These are phyloP conservation scores for Pelodiscus sinensis DNA, from an alignment of 2,113 vertebrate genomes.

Conservation along the genomic window DNA sequence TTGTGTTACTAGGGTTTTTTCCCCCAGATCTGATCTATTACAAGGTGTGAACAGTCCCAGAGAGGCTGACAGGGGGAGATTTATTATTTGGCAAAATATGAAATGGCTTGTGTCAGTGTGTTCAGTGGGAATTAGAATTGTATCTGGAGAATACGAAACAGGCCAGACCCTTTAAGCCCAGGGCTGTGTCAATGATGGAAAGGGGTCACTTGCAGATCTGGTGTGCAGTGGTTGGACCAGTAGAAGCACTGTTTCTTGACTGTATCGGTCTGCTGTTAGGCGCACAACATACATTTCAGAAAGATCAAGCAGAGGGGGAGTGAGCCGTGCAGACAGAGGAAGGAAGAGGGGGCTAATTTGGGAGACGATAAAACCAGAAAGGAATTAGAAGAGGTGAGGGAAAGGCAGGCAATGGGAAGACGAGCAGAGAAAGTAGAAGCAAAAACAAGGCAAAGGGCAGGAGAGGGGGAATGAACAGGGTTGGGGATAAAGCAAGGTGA, in stretches of 20 bases:
- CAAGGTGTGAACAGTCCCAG: conserved; percentile 32
- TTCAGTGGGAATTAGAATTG: conserved; percentile 14
- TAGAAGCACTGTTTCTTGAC: background rate
- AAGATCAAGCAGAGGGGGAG: background rate
- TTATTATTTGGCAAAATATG: conserved; percentile 38
- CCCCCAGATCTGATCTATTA: background rate
- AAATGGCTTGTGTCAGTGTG: conserved; percentile 46
- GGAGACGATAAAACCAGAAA: background rate
- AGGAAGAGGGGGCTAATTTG: background rate
- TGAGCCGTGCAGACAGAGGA: background rate
- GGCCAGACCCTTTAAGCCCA: background rate
- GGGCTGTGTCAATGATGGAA: background rate
- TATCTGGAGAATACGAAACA: conserved; percentile 37
- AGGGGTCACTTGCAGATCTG: conserved; percentile 34
- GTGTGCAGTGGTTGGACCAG: conserved; percentile 5
- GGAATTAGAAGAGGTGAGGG: background rate
- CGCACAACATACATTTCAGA: background rate
- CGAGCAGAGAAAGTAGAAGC: background rate
- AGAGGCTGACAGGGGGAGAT: conserved; percentile 34
- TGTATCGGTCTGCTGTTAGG: background rate
- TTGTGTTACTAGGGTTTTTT: too few species aligned
- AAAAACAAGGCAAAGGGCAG: background rate
- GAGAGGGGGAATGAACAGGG: background rate
- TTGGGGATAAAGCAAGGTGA: background rate
- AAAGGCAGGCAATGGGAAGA: background rate